Conservation (phyloP, 23 tunicate genomes). For the Diplosoma virens region DNA sequence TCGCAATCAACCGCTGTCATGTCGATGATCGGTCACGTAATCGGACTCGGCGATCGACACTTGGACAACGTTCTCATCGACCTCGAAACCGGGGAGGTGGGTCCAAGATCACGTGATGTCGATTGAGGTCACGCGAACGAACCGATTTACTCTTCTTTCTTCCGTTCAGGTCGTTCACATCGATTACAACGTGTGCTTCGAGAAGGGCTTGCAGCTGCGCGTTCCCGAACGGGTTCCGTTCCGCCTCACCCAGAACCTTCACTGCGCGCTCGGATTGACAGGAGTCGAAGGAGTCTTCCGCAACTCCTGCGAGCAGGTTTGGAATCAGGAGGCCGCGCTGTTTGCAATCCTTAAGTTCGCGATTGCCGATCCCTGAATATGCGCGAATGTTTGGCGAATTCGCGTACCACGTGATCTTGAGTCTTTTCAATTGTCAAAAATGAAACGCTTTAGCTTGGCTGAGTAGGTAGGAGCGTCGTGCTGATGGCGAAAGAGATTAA, state of each 20-base stretch:
- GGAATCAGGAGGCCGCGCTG: too few species aligned
- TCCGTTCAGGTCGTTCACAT: constrained; percentile 88
- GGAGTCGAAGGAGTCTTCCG: constrained; percentile 89
- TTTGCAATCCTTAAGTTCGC: too few species aligned
- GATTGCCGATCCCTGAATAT: too few species aligned
- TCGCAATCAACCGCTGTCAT: constrained; percentile 95
- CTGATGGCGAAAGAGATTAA: too few species aligned
- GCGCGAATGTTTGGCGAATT: too few species aligned
- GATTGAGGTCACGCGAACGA: too few species aligned
- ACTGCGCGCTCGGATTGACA: constrained; percentile 76
- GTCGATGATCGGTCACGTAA: constrained; percentile 98
- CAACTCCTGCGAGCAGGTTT: constrained; percentile 85
- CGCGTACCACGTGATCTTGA: too few species aligned
- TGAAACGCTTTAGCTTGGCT: too few species aligned
- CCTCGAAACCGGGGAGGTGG: constrained; percentile 92
- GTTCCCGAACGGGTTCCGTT: constrained; percentile 97
- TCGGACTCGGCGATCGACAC: constrained; percentile 98
- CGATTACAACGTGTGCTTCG: constrained; percentile 99
- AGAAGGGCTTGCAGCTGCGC: constrained; percentile 87
- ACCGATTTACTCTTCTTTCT: too few species aligned
- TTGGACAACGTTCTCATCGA: constrained; percentile 95
- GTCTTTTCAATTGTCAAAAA: too few species aligned
- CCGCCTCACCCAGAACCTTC: constrained; percentile 85
- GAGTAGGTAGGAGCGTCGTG: too few species aligned
- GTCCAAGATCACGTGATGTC: too few species aligned